Evolutionary conservation across 2,113 vertebrate genomes (phyloP), one percentile per base, ranked within the genome.

Genomic region (Lethenteron camtschaticum): DNA sequence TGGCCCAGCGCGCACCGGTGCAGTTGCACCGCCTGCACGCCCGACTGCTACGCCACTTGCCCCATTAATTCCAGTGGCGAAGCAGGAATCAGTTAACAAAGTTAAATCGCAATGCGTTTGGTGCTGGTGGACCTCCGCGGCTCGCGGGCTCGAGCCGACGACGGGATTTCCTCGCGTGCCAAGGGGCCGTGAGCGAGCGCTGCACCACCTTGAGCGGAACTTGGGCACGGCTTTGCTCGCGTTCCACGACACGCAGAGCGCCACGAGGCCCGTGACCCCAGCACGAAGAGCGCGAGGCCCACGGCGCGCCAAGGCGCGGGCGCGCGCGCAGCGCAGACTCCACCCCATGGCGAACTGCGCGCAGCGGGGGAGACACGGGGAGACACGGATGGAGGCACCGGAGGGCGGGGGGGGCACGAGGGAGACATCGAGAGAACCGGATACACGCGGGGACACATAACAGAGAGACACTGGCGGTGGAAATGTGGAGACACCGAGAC

Each of bases 211-310:
- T 66, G n/a, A 11, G 63, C 24, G 63, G 63, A 66, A 24, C 63
- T 66, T 8, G n/a, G 63, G 63, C 24, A 16, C 63, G 10, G 63
- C 8, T 66, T 11, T n/a, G n/a, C 63, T 41, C 41, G 41, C 63
- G 63, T 24, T 16, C 63, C 63, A 66, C 63, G 63, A n/a, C 63
- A 66, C 63, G 63, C 2, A 66, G n/a, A 66, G n/a, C 63, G 63
- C n/a, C n/a, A 66, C 63, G 63, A 66, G n/a, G n/a, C 63, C 63
- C 63, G 24, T 24, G 24, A 66, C 8, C n/a, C 8, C n/a, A 66
- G 10, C 9, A 66, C 63, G 63, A 66, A 66, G 24, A 24, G n/a
- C 10, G 10, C 9, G 63, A 66, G 63, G 63, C 63, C 24, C 63
- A 11, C n/a, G 41, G 41, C 41, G 41, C 41, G 41, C 41, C 41